Evolutionary conservation across 2,113 vertebrate species (phyloP).

Genomic region (Gavialis gangeticus): DNA sequence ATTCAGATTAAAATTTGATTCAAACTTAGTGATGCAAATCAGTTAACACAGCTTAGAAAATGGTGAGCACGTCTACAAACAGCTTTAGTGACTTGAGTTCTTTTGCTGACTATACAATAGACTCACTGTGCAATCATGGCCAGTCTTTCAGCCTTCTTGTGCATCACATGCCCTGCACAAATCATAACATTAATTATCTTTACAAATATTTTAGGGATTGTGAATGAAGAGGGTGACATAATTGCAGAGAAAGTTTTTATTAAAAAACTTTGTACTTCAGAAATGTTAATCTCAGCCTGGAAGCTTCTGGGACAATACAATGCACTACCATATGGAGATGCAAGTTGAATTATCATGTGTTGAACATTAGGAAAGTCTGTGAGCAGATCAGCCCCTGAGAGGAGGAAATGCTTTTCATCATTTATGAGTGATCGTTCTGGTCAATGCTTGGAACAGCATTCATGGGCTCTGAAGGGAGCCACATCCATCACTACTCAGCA

Average conservation of each 20-base stretch:
- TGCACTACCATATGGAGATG: neutral
- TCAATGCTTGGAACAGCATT: neutral
- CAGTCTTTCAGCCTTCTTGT: neutral
- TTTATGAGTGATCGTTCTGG: conserved; percentile 4
- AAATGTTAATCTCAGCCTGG: neutral
- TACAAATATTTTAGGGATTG: neutral
- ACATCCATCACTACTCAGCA: conserved; percentile 3
- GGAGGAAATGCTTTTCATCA: conserved; percentile 24
- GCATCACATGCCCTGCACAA: neutral
- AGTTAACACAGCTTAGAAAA: too few relatives aligned
- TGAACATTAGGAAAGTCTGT: neutral
- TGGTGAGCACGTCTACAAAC: neutral
- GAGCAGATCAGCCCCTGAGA: neutral
- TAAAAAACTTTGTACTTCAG: neutral
- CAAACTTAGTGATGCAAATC: too few relatives aligned
- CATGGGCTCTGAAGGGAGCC: neutral
- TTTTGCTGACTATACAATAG: neutral
- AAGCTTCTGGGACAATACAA: neutral
- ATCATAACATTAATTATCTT: neutral
- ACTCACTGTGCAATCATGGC: neutral
- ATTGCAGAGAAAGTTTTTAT: neutral
- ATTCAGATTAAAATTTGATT: too few relatives aligned
- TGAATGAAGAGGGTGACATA: neutral
- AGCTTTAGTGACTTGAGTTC: neutral
- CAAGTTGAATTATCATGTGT: neutral